phyloP scores from a whole-genome alignment of 2,113 vertebrate genomes.

The Montifringilla adamsi region DNA sequence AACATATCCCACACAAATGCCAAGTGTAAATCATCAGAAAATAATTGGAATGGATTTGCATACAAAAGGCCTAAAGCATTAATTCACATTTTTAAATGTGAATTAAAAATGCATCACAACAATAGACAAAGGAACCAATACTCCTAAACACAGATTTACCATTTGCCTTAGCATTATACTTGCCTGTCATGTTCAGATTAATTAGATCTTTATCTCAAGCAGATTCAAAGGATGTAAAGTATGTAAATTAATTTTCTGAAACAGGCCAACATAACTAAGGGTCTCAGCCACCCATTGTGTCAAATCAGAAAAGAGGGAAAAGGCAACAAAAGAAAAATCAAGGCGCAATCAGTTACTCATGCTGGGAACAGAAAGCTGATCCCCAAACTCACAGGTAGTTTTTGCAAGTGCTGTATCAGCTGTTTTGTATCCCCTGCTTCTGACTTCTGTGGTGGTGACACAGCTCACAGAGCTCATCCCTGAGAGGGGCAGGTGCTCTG shows the following conservation, averaged over 20 bases:
- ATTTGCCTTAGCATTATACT: neutral
- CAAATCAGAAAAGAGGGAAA: neutral
- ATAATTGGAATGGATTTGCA: neutral
- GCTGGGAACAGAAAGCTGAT: neutral
- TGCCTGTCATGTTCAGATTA: neutral
- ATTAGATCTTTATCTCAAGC: slow-evolving; percentile 15
- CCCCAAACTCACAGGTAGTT: neutral
- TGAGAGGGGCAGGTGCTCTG: neutral
- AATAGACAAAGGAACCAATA: neutral
- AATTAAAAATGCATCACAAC: neutral
- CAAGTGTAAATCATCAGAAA: neutral
- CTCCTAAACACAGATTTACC: neutral
- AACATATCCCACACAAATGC: neutral
- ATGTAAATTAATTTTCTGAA: neutral
- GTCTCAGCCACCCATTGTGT: neutral
- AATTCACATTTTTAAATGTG: neutral
- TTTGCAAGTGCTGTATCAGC: neutral
- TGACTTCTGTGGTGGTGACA: neutral
- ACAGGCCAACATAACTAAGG: neutral
- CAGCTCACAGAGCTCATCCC: neutral
- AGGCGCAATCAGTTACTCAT: neutral
- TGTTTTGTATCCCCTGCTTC: neutral
- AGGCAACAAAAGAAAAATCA: neutral
- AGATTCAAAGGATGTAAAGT: neutral
- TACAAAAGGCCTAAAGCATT: neutral